A percentile compares a stretch with the other conserved stretches of the same genome.
Conservation (phyloP, 2,113 vertebrate species). For the Cheilinus undulatus region DNA sequence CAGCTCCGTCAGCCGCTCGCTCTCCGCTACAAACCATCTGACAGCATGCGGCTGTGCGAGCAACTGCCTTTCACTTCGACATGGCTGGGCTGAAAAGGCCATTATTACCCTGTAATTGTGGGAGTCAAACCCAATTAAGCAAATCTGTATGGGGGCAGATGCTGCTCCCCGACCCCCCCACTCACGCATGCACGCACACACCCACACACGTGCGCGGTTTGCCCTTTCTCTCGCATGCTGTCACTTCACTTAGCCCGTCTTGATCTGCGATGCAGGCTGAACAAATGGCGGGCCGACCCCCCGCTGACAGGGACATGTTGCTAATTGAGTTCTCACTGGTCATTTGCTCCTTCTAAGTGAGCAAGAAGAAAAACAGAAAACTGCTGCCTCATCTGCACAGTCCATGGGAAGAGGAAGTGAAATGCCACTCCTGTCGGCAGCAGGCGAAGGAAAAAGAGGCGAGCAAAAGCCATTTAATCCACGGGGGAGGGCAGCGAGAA, state of each 20-base stretch:
- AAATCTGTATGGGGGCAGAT: constrained; percentile 86
- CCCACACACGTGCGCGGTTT: constrained; percentile 44
- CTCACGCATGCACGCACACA: constrained; percentile 8
- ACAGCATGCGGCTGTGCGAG: constrained; percentile 65
- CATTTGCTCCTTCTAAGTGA: constrained; percentile 89
- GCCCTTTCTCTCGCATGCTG: constrained; percentile 59
- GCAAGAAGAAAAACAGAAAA: constrained; percentile 85
- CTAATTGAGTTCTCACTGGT: constrained; percentile 88
- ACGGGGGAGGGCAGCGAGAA: constrained; percentile 57
- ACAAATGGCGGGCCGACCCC: constrained; percentile 55
- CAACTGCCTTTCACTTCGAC: constrained; percentile 71
- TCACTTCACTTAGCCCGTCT: constrained; percentile 60
- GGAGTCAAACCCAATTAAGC: constrained; percentile 88
- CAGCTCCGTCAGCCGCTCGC: constrained; percentile 42
- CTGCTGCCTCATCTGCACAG: constrained; percentile 77
- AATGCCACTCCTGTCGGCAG: constrained; percentile 64
- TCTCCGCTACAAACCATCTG: constrained; percentile 64
- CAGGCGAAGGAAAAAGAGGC: constrained; percentile 57
- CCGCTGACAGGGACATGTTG: constrained; percentile 72
- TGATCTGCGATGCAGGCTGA: constrained; percentile 50
- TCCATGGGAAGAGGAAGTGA: constrained; percentile 59
- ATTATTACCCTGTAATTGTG: constrained; percentile 80
- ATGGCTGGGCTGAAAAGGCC: constrained; percentile 73
- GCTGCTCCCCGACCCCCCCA: constrained; percentile 61
- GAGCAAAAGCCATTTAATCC: constrained; percentile 82